Evolutionary conservation across 2,113 vertebrate species (phyloP), one percentile per base, ranked within the genome.

Genomic region (Oophaga pumilio): DNA sequence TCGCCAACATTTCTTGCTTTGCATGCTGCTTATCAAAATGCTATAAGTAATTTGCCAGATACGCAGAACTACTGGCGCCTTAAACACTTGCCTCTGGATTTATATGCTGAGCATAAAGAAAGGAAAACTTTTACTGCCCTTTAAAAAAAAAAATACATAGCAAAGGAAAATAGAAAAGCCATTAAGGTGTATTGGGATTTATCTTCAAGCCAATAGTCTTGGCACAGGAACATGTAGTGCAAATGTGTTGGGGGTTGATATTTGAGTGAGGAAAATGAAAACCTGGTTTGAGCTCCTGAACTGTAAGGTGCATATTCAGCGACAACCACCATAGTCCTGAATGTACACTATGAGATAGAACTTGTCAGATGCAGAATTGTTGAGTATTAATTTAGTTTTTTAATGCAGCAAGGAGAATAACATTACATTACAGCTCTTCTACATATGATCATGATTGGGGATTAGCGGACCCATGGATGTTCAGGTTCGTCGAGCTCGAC

Each of bases 21-120:
- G 74, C 85, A 66, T 68, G 20, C n/a, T 78, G 43, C 76, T 10
- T 86, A 76, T 79, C 85, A 86, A 68, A 78, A 33, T 82, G 77
- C 85, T 79, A 74, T 82, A 82, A 68, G 85, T 82, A 53, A 87
- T 87, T 87, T 81, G 52, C 49, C 22, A 49, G 50, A 81, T 28
- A 76, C 68, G 85, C 53, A 71, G 49, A 74, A 69, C 77, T 57
- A 12, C 28, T 62, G 78, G 77, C 53, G 24, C 60, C 74, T 28
- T 18, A 86, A 33, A 78, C 49, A 68, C 53, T 62, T 73, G 77
- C 4, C 56, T 7, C 20, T 12, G 71, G 26, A 53, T 89, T 22
- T 26, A 43, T 33, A 28, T 13, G 0, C 8, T 84, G 83, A 20
- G n/a, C 50, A 66, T 7, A 9, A 62, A 87, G 90, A 57, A 9